Conservation (phyloP, 2,797 vertebrate genomes). For the Epinephelus malabaricus region DNA sequence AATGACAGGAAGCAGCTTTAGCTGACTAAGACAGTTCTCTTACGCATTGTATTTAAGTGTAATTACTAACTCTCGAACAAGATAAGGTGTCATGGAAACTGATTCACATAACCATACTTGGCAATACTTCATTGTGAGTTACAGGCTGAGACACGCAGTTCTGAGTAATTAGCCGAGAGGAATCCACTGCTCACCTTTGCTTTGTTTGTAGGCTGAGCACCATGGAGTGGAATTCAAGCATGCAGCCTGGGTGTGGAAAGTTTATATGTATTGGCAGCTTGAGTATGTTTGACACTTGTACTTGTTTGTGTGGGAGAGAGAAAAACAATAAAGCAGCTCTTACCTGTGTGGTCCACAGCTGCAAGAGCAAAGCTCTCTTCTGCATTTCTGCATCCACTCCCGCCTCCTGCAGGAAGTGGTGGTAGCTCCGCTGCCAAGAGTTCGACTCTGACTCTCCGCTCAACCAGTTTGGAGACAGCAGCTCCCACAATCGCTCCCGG, state of each 20-base stretch:
- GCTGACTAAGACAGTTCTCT: conserved; percentile 20
- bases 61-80: conserved; percentile 10
- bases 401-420: conserved; percentile 71
- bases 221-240: conserved; percentile 14
- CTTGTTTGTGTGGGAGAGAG: not conserved
- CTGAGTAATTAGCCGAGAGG: conserved; percentile 22
- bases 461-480: conserved; percentile 68
- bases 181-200: conserved; percentile 20
- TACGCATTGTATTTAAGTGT: not conserved
- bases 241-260: conserved; percentile 46
- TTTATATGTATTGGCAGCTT: conserved; percentile 4
- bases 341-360: conserved; percentile 91
- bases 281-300: conserved; percentile 7
- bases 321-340: conserved; percentile 24
- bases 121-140: conserved; percentile 3
- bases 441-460: conserved; percentile 48
- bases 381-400: conserved; percentile 84
- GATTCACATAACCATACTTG: conserved; percentile 6
- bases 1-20: conserved; percentile 17
- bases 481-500: conserved; percentile 83
- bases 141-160: conserved; percentile 62
- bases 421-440: conserved; percentile 87
- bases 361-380: conserved; percentile 86
- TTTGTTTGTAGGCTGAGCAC: conserved; percentile 26
- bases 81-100: conserved; percentile 19